Base-by-base conservation (phyloP, 2,797 vertebrate species). In the Notamacropus eugenii region DNA sequence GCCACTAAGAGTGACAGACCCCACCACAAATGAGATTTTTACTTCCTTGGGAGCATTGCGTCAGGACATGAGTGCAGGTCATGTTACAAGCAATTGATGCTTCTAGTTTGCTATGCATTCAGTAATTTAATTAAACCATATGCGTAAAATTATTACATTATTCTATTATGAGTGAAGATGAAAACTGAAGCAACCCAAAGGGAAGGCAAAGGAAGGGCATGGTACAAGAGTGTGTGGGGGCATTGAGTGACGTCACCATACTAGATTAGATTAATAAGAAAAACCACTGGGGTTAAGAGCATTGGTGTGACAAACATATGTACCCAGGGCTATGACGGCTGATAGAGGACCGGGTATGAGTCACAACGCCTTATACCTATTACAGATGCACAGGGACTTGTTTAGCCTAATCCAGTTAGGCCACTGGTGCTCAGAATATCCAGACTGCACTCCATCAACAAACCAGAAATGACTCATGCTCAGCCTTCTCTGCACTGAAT, bases 391-490 rank as follows among this genome's bases (percentile, higher is more conserved):
- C 0, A 28, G 74, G 57, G 22, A 12, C 54, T 90, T 16, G 9
- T 8, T 90, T 87, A 55, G 57, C 28, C 0, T 8, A 4, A 55
- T 1, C 1, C 22, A 52, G 54, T 92, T 96, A 92, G 74, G 34
- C 90, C 54, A 56, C 91, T 4, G 1, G 50, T 46, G 90, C 10
- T 3, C 34, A 29, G 22, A 52, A 90, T 11, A n/a, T 50, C 92
- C 19, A 11, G 9, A 16, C 54, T 57, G 91, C 22, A 82, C 40
- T 34, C 90, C 90, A 94, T 95, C 56, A 58, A 0, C 58, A 22
- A 55, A 74, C 87, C 95, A 94, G 92, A 95, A 97, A 92, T 16
- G 57, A 92, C 93, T 55, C 50, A 14, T 16, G n/a, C 46, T 46
- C 90, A 94, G 55, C 8, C 52, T 10, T 28, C 22, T 92, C 31